Conservation (phyloP, 2,797 vertebrate genomes). For the Rhodeus uyekii region DNA sequence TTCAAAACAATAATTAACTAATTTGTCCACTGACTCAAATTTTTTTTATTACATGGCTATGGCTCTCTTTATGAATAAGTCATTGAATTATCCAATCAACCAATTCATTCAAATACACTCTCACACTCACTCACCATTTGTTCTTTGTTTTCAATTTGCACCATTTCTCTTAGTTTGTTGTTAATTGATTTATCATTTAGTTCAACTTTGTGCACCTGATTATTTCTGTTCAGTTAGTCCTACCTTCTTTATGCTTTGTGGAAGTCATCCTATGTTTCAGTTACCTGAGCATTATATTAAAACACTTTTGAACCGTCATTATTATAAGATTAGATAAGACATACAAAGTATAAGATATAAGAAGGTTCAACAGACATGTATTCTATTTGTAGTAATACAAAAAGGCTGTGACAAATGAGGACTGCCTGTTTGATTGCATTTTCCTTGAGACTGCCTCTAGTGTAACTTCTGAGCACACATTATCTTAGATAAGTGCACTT, state of each 20-base stretch:
- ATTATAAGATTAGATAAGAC: too few relatives aligned
- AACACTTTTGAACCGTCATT: too few relatives aligned
- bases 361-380: not conserved
- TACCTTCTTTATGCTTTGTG: too few relatives aligned
- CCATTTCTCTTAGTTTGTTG: too few relatives aligned
- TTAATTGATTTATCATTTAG: too few relatives aligned
- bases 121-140: too few relatives aligned
- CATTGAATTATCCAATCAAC: not conserved
- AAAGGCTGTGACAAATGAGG: not conserved
- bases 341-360: too few relatives aligned
- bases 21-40: not conserved
- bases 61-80: not conserved
- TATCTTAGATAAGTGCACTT: constrained; percentile 2
- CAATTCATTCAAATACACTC: not conserved
- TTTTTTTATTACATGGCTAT: not conserved
- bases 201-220: too few relatives aligned
- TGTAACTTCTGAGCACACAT: not conserved
- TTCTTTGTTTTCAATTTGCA: too few relatives aligned
- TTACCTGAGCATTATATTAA: too few relatives aligned
- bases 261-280: too few relatives aligned
- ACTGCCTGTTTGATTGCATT: not conserved
- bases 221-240: too few relatives aligned
- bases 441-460: not conserved
- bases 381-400: not conserved
- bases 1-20: not conserved